A percentile compares a stretch with the other conserved stretches of the same genome.
Evolutionary conservation across 1,140 invertebrate genomes (phyloP).

Genomic region (Delia radicum): DNA sequence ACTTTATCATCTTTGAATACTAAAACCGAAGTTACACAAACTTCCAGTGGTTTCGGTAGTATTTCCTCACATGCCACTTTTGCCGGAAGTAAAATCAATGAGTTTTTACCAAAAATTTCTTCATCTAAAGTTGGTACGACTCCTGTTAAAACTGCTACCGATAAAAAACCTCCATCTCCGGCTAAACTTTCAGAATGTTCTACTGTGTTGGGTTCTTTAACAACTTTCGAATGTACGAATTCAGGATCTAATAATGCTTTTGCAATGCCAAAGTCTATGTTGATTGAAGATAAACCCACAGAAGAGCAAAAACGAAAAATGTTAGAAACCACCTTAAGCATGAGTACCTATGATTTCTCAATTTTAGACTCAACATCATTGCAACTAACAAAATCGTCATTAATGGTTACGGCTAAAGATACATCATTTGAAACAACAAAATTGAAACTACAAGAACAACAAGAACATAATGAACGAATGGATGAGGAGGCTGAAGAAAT

Average conservation of each 20-base stretch:
- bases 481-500: slow-evolving; percentile 15
- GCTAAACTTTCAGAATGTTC: slow-evolving; percentile 43
- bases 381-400: slow-evolving; percentile 12
- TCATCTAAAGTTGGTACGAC: slow-evolving; percentile 44
- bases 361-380: not conserved
- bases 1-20: not conserved
- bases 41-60: slow-evolving; percentile 44
- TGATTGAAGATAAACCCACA: not conserved
- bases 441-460: not conserved
- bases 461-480: not conserved
- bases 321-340: slow-evolving; percentile 47
- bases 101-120: slow-evolving; percentile 41
- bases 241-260: not conserved
- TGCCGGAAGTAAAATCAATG: slow-evolving; percentile 4
- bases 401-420: slow-evolving; percentile 4
- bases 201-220: slow-evolving; percentile 33
- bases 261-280: not conserved
- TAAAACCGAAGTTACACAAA: not conserved
- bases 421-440: not conserved
- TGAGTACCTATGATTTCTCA: slow-evolving; percentile 45
- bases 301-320: slow-evolving; percentile 27
- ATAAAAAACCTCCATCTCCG: not conserved
- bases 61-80: slow-evolving; percentile 13
- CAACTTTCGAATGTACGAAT: slow-evolving; percentile 7
- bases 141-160: not conserved